Evolutionary conservation across 2,888 invertebrate genomes (phyloP), one percentile per base, ranked within the genome.

Genomic region (Ceraclea dissimilis): DNA sequence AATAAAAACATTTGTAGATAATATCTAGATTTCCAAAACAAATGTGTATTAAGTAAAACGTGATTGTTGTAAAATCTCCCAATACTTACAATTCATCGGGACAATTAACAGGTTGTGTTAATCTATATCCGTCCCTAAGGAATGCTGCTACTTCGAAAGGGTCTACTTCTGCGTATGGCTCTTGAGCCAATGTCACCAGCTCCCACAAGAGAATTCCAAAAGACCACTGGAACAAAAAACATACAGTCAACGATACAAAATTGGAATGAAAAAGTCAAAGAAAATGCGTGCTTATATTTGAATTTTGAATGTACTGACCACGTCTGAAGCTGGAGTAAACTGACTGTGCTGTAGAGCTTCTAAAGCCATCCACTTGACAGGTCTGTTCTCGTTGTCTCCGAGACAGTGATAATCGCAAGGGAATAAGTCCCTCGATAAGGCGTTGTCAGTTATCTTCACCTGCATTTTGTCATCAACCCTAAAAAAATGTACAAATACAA

Each of bases 151-250:
- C 90, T 69, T 97, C 95, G 65, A 90, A 91, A 11, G 94, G 91
- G 71, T 95, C 93, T 39, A 97, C 83, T 68, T 96, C 94, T 13
- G 86, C 83, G 67, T 93, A 88, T 1, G 96, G 97, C 66, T 93
- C 85, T 62, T 92, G 89, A 1, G 91, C 94, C 65, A 93, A 75
- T 2, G 95, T 95, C 63, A 91, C 85, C 67, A 96, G 73, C 73
- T 96, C 96, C 96, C 96, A 96, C 62, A 96, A 77, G 10, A 92
- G 82, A 51, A 96, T 90, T n/a, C 95, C 96, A 72, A 93, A 89
- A 2, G 93, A 87, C 96, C 96, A 96, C 87, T 92, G 68, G 54
- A 69, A 67, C n/a, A n/a, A 49, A 48, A 21, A 52, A 55, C 43
- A 49, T 8, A 8, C 8, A 8, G 16, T 39, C 39, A 39, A 13